phyloP scores from a whole-genome alignment of 2,888 invertebrate genomes.

The Pristionchus maxplancki region DNA sequence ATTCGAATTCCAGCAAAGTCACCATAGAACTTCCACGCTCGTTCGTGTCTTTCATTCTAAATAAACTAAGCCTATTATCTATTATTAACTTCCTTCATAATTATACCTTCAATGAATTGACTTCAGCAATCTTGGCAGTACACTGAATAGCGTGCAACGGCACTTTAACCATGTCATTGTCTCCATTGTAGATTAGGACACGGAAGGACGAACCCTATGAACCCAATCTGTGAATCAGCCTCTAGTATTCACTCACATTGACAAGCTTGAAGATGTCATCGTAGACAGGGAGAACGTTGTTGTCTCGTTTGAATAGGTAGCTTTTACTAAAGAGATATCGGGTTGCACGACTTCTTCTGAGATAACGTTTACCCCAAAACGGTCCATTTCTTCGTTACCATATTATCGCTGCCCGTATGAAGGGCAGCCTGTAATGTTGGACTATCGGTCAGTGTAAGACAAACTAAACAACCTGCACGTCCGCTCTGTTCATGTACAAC shows the following conservation, averaged over 20 bases:
- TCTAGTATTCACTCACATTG: neutral
- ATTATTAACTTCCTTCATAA: too few species aligned
- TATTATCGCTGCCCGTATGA: neutral
- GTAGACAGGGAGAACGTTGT: neutral
- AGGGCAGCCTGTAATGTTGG: neutral
- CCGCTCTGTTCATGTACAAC: neutral
- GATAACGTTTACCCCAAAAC: neutral
- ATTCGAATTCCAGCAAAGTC: neutral
- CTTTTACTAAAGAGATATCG: neutral
- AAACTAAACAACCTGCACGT: neutral
- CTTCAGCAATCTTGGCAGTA: neutral
- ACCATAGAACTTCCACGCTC: neutral
- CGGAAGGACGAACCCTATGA: neutral
- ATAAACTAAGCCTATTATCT: neutral
- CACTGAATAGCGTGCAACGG: neutral
- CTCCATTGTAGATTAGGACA: neutral
- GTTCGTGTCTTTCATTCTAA: neutral
- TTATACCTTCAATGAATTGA: neutral
- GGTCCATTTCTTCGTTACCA: neutral
- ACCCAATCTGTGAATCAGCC: neutral
- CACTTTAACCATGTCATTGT: neutral
- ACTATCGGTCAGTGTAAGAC: neutral
- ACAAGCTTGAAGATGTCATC: neutral
- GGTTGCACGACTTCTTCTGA: too few species aligned
- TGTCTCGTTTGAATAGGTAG: neutral